These are phyloP conservation scores for Drosophila prostipennis DNA, from an alignment of 2,888 invertebrate species.

Conservation along the genomic window DNA sequence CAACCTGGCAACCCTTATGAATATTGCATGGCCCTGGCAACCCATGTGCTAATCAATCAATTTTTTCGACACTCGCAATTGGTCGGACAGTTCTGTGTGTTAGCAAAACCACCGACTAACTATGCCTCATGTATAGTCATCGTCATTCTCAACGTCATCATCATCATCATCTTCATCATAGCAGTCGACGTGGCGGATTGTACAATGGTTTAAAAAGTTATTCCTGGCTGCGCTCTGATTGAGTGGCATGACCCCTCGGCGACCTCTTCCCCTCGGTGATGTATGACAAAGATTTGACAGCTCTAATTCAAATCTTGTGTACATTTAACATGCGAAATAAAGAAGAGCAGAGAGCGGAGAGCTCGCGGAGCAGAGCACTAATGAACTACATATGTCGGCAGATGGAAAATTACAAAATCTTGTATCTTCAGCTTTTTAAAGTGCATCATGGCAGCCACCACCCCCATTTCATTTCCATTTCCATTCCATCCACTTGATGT, in stretches of 20 bases:
- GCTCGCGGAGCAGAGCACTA: constrained; percentile 44
- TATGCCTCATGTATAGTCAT: constrained; percentile 12
- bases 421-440: constrained; percentile 57
- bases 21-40: constrained; percentile 61
- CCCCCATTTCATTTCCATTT: constrained; percentile 4
- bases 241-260: constrained; percentile 55
- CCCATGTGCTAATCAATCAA: constrained; percentile 70
- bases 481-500: constrained; percentile 53
- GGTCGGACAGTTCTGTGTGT: constrained; percentile 39
- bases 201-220: constrained; percentile 61
- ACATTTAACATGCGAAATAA: constrained; percentile 59
- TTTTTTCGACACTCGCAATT: constrained; percentile 53
- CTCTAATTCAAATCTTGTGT: constrained; percentile 78
- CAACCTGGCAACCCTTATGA: constrained; percentile 66
- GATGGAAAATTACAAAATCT: constrained; percentile 72
- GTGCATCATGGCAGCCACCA: constrained; percentile 21
- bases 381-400: constrained; percentile 78
- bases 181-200: constrained; percentile 13
- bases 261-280: constrained; percentile 22
- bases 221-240: constrained; percentile 62
- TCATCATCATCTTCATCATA: not conserved
- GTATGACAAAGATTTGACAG: constrained; percentile 78
- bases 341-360: constrained; percentile 8
- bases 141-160: constrained; percentile 4
- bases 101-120: constrained; percentile 35